Conservation (phyloP, 2,797 vertebrate genomes). For the Salmo trutta region DNA sequence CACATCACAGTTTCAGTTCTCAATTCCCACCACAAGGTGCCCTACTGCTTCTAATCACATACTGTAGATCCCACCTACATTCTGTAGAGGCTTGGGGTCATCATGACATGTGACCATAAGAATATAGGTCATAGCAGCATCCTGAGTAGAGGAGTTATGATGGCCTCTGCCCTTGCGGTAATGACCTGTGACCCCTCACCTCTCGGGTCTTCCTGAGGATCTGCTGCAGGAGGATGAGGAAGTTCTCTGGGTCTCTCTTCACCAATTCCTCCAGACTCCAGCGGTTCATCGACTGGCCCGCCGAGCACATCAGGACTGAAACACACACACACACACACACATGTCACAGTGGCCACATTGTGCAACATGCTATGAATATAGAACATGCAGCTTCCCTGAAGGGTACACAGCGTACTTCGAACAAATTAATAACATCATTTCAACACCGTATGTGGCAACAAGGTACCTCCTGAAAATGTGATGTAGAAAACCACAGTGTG, state of each 20-base stretch:
- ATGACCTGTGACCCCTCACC: slow-evolving; percentile 69
- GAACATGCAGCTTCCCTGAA: not conserved
- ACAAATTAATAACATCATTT: not conserved
- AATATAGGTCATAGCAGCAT: not conserved
- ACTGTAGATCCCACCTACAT: not conserved
- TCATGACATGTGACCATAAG: not conserved
- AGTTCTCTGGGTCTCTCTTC: slow-evolving; percentile 89
- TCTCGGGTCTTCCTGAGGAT: slow-evolving; percentile 88
- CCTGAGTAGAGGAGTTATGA: not conserved
- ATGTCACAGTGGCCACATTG: not conserved
- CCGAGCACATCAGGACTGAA: slow-evolving; percentile 69
- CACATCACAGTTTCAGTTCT: not conserved
- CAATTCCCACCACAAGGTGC: not conserved
- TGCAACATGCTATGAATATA: not conserved
- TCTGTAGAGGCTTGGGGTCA: not conserved
- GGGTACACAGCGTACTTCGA: not conserved
- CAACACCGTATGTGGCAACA: not conserved
- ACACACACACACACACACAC: slow-evolving; percentile 20
- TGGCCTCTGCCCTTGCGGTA: not conserved
- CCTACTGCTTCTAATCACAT: not conserved
- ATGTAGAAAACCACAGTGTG: not conserved
- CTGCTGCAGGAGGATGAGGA: slow-evolving; percentile 92
- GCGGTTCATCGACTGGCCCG: slow-evolving; percentile 92
- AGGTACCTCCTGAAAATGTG: not conserved
- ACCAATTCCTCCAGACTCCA: slow-evolving; percentile 97